Evolutionary conservation across 2,888 invertebrate species (phyloP).

Genomic region (Bombyx huttoni): DNA sequence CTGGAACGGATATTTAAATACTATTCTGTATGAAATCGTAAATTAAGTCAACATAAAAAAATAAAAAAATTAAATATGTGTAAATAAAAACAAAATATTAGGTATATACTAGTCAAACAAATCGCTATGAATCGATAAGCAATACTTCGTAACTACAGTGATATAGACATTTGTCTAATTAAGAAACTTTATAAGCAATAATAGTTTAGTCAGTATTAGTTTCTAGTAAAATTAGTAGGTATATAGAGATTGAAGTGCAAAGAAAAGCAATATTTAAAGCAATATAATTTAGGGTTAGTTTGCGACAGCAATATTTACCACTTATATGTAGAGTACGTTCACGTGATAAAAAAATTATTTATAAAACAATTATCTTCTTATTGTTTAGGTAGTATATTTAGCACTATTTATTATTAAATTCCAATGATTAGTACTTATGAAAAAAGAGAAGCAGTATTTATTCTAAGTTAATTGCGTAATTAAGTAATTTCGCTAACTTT

Average conservation of each 20-base stretch:
- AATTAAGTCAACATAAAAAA: neutral
- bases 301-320: constrained; percentile 24
- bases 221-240: constrained; percentile 7
- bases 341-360: constrained; percentile 38
- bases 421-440: neutral
- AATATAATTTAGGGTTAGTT: constrained; percentile 39
- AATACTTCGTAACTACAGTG: constrained; percentile 9
- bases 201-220: constrained; percentile 1
- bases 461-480: no score
- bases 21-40: neutral
- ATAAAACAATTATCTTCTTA: constrained; percentile 24
- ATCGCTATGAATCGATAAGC: neutral
- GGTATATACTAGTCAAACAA: neutral
- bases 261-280: constrained; percentile 42
- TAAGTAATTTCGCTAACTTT: no score
- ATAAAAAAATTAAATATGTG: constrained; percentile 5
- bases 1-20: no score
- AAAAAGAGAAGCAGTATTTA: neutral
- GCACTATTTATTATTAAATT: constrained; percentile 5
- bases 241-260: constrained; percentile 21
- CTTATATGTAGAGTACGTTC: constrained; percentile 52
- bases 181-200: constrained; percentile 14
- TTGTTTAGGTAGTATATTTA: constrained; percentile 20
- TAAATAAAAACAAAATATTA: neutral
- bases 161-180: constrained; percentile 9